A percentile compares a stretch with the other conserved stretches of the same genome.
Evolutionary conservation across 1,140 invertebrate genomes (phyloP).

Genomic region (Bombus consobrinus): DNA sequence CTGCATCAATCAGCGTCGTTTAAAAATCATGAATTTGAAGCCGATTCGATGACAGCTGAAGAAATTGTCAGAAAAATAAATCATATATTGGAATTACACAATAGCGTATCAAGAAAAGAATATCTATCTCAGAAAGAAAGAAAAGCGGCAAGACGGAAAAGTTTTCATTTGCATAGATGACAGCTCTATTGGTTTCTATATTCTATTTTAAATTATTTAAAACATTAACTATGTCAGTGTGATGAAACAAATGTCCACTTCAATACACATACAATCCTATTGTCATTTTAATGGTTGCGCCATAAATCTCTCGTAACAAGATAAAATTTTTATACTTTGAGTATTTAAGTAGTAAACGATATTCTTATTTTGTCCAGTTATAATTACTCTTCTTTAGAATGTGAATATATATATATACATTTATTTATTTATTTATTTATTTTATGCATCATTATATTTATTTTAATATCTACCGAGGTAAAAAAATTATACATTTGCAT

Average conservation of each 20-base stretch:
- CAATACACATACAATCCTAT: slow-evolving; percentile 10
- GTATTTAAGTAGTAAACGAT: not conserved
- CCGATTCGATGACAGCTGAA: slow-evolving; percentile 88
- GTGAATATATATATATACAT: not conserved
- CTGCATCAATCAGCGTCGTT: slow-evolving; percentile 85
- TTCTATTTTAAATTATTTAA: slow-evolving; percentile 62
- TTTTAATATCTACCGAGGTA: slow-evolving; percentile 19
- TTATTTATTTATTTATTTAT: slow-evolving; percentile 37
- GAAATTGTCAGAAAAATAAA: slow-evolving; percentile 95
- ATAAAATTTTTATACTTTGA: not conserved
- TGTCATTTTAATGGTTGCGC: slow-evolving; percentile 7
- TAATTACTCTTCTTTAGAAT: not conserved
- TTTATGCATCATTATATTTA: slow-evolving; percentile 48
- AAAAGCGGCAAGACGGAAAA: slow-evolving; percentile 85
- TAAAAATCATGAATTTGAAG: slow-evolving; percentile 94
- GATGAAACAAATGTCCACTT: slow-evolving; percentile 6
- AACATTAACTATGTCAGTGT: slow-evolving; percentile 42
- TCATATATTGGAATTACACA: slow-evolving; percentile 92
- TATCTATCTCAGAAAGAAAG: slow-evolving; percentile 86
- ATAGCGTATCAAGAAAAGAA: slow-evolving; percentile 90
- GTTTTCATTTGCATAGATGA: slow-evolving; percentile 83
- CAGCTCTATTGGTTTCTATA: slow-evolving; percentile 71
- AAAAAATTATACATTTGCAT: slow-evolving; percentile 22
- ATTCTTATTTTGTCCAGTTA: not conserved
- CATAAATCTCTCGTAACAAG: slow-evolving; percentile 15